phyloP scores from a whole-genome alignment of 2,113 vertebrate genomes.

The Malurus alboscapulatus region DNA sequence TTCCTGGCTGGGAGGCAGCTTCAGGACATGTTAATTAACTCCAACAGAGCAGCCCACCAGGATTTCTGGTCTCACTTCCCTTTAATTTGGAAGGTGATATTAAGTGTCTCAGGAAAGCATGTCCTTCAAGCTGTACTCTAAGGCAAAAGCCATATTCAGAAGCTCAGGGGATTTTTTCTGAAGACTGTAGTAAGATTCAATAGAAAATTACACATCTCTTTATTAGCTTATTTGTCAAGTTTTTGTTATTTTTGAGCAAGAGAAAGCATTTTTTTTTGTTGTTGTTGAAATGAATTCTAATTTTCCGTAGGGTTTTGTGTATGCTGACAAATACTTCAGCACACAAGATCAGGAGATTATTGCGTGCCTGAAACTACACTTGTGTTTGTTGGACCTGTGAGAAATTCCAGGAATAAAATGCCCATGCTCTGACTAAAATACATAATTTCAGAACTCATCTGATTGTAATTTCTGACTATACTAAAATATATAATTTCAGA shows the following conservation, averaged over 20 bases:
- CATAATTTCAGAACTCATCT: not conserved
- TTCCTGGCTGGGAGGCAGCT: not conserved
- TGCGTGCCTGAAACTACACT: not conserved
- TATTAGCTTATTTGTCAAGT: not conserved
- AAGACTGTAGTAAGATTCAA: not conserved
- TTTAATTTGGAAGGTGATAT: not conserved
- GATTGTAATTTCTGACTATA: no score
- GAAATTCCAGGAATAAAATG: not conserved
- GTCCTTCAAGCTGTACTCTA: not conserved
- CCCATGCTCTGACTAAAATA: accelerated
- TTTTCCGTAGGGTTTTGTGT: not conserved
- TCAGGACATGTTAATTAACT: not conserved
- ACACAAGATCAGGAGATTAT: not conserved
- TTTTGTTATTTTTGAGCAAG: not conserved
- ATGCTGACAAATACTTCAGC: not conserved
- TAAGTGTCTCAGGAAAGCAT: not conserved
- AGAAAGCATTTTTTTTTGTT: not conserved
- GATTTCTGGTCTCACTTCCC: not conserved
- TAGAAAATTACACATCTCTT: not conserved
- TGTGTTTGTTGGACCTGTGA: accelerated
- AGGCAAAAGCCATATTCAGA: not conserved
- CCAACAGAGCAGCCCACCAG: not conserved
- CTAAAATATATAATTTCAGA: not conserved
- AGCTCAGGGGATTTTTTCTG: not conserved
- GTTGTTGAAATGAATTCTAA: not conserved